These are phyloP conservation scores for Mystacides longicornis DNA, from an alignment of 2,888 invertebrate species.

Conservation along the genomic window DNA sequence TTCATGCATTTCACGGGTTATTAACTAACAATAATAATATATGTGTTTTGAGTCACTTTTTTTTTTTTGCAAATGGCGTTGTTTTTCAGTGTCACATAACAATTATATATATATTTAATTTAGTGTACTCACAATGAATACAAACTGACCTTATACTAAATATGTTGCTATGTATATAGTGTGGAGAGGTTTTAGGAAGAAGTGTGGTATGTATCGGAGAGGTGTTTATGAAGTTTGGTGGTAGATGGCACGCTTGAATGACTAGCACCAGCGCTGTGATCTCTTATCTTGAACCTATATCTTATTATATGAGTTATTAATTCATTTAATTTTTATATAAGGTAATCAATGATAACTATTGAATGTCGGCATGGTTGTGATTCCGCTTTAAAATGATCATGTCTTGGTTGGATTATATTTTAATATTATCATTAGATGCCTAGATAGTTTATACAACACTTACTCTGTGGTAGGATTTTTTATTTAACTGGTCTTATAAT, in stretches of 20 bases:
- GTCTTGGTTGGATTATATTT: conserved; percentile 26
- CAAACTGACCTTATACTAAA: no score
- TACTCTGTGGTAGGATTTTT: conserved; percentile 27
- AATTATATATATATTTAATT: no score
- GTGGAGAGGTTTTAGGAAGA: neutral
- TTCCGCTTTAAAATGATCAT: conserved; percentile 25
- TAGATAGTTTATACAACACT: conserved; percentile 26
- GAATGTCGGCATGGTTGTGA: conserved; percentile 27
- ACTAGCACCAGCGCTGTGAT: conserved; percentile 27
- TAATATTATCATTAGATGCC: conserved; percentile 27
- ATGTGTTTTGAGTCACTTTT: no score
- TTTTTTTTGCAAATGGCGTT: no score
- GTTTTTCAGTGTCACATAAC: no score
- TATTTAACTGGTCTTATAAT: conserved; percentile 24
- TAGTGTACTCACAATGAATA: no score
- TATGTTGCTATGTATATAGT: neutral
- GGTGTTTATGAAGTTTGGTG: neutral
- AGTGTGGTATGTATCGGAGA: neutral
- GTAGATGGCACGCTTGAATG: conserved; percentile 24
- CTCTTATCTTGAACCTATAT: no score
- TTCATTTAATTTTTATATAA: conserved; percentile 10
- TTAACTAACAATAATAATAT: no score
- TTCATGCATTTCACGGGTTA: no score
- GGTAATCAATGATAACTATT: no score
- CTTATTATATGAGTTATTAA: no score